Conservation (phyloP, 2,797 vertebrate genomes). For the Onychomys arenicola region DNA sequence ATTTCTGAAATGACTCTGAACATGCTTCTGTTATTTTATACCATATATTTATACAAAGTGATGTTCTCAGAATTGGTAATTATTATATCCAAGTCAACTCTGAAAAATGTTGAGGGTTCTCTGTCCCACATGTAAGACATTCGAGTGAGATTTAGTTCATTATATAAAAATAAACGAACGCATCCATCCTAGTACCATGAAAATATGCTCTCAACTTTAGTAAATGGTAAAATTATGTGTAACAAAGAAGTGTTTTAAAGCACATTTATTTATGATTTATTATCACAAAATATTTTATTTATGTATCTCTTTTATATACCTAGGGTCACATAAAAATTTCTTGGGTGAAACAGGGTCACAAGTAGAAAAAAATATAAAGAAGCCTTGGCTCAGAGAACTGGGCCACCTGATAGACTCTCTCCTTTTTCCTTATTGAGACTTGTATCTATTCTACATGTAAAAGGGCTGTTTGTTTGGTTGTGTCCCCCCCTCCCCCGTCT, state of each 20-base stretch:
- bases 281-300: not conserved
- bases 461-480: not conserved
- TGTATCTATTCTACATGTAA: not conserved
- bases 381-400: not conserved
- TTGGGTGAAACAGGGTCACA: not conserved
- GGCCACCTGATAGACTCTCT: not conserved
- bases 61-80: not conserved
- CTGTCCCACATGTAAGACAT: not conserved
- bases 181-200: not conserved
- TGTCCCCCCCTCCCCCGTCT: too few species aligned
- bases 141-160: not conserved
- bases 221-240: not conserved
- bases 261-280: not conserved
- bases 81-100: not conserved
- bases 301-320: not conserved
- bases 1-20: not conserved
- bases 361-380: not conserved
- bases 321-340: not conserved
- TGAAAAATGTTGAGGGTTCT: not conserved
- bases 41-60: not conserved
- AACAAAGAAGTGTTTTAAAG: not conserved
- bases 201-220: not conserved
- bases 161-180: not conserved
- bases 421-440: not conserved
- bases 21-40: not conserved